Evolutionary conservation across 2,113 vertebrate genomes (phyloP).

Genomic region (Syngnathoides biaculeatus): DNA sequence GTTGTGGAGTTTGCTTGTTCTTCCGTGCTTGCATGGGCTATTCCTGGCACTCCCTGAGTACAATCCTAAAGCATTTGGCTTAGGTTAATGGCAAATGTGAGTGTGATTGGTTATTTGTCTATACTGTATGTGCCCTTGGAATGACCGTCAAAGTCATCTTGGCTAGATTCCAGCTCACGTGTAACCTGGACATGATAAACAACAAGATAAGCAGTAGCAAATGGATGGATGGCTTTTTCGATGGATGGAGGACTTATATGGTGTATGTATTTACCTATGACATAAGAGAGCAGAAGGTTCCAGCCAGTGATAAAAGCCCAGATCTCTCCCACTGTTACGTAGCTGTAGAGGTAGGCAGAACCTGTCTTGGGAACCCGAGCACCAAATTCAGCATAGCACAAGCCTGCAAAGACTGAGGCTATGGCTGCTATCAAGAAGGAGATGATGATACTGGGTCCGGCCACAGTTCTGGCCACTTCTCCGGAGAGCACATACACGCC

Average conservation of each 20-base stretch:
- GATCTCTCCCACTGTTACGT: conserved; percentile 80
- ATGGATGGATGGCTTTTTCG: not conserved
- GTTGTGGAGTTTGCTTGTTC: too few relatives aligned
- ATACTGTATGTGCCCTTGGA: too few relatives aligned
- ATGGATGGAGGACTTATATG: not conserved
- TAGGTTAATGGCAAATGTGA: too few relatives aligned
- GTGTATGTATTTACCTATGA: conserved; percentile 73
- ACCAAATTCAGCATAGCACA: conserved; percentile 82
- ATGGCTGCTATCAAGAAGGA: conserved; percentile 82
- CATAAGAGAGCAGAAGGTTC: conserved; percentile 84
- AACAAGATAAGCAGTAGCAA: too few relatives aligned
- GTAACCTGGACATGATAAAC: too few relatives aligned
- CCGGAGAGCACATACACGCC: conserved; percentile 83
- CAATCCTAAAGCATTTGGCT: too few relatives aligned
- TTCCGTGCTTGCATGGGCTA: too few relatives aligned
- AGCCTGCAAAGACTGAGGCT: conserved; percentile 79
- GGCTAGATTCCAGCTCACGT: too few relatives aligned
- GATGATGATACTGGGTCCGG: conserved; percentile 80
- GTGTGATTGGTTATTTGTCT: too few relatives aligned
- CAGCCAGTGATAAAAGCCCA: conserved; percentile 83
- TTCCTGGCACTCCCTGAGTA: too few relatives aligned
- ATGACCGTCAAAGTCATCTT: too few relatives aligned
- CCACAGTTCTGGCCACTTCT: conserved; percentile 77
- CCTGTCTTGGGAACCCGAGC: conserved; percentile 80
- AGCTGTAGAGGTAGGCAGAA: conserved; percentile 85